Evolutionary conservation across 2,888 invertebrate species (phyloP).

Genomic region (Macaria liturata): DNA sequence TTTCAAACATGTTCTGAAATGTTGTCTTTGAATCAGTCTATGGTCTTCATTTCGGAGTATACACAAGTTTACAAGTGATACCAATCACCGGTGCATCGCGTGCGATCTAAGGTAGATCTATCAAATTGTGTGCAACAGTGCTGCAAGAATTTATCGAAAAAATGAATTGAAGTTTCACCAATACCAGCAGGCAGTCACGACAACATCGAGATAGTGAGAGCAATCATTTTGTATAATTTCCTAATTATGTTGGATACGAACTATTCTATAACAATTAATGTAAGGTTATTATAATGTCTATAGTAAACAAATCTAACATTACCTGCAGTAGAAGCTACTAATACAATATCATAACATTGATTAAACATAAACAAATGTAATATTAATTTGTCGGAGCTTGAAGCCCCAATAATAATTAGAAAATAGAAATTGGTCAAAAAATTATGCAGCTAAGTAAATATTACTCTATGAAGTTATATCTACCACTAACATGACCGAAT

Average conservation of each 20-base stretch:
- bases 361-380: constrained; percentile 3
- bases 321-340: constrained; percentile 5
- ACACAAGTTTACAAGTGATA: constrained; percentile 9
- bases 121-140: constrained; percentile 29
- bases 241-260: background rate
- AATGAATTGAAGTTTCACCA: constrained; percentile 25
- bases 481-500: constrained; percentile 19
- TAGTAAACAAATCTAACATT: constrained; percentile 1
- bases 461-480: constrained; percentile 27
- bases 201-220: constrained; percentile 23
- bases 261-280: background rate
- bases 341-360: constrained; percentile 6
- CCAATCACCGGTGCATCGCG: constrained; percentile 30
- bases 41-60: background rate
- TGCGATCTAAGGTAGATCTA: constrained; percentile 29
- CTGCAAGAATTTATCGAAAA: constrained; percentile 18
- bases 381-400: constrained; percentile 7
- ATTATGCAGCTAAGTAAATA: constrained; percentile 30
- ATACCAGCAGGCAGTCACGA: constrained; percentile 25
- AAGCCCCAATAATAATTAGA: constrained; percentile 12
- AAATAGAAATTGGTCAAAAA: constrained; percentile 14
- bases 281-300: too few relatives aligned
- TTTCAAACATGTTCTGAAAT: background rate
- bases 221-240: background rate
- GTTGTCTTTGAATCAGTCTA: background rate